These are phyloP conservation scores for Thinocorus orbignyianus DNA, from an alignment of 2,113 vertebrate species.

Conservation along the genomic window DNA sequence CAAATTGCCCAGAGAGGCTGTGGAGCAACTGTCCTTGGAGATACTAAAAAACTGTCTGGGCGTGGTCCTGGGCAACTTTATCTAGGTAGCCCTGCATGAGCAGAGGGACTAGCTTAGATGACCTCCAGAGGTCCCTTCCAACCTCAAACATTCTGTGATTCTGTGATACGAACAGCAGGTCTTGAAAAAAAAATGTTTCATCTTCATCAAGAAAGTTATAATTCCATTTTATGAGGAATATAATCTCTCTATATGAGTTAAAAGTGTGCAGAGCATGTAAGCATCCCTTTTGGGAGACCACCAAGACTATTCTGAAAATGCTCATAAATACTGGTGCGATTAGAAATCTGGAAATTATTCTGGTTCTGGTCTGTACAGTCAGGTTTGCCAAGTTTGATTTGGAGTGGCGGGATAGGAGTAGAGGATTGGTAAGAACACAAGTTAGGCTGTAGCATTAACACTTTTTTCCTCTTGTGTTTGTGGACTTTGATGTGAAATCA, in stretches of 20 bases:
- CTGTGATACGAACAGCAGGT: background rate
- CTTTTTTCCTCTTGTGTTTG: background rate
- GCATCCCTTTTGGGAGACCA: background rate
- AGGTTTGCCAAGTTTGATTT: background rate
- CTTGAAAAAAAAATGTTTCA: background rate
- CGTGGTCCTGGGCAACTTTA: no score
- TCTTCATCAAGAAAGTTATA: background rate
- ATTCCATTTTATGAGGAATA: background rate
- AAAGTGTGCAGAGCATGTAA: background rate
- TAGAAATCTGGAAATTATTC: background rate
- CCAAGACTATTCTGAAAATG: background rate
- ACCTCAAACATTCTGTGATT: background rate
- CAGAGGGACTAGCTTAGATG: background rate
- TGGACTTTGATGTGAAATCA: background rate
- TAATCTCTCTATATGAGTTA: background rate
- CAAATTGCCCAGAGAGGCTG: background rate
- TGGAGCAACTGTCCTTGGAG: background rate
- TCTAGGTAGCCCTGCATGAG: background rate
- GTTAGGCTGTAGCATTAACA: accelerated
- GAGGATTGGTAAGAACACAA: background rate
- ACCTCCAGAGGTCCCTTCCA: background rate
- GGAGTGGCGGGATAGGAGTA: accelerated
- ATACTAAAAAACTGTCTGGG: background rate
- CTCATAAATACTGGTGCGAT: background rate
- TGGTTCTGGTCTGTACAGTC: background rate